Base-by-base conservation (phyloP, 2,888 invertebrate genomes). In the Buathra laborator region DNA sequence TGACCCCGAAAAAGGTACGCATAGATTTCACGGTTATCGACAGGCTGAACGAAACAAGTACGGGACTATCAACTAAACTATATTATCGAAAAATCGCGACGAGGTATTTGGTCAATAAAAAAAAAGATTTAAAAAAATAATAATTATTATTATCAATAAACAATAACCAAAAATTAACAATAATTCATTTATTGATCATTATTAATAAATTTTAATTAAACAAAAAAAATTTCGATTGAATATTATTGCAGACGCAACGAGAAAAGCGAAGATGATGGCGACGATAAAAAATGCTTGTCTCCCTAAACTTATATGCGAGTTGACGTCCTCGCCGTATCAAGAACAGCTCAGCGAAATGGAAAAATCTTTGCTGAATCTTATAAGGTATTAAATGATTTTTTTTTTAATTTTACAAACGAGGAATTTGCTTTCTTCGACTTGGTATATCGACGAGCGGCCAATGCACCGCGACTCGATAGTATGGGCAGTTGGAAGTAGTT, bases 301-400 rank as follows among this genome's bases (percentile, higher is more conserved):
- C 77, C 96, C 96, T 4, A 96, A 96, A 93, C 93, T 96, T 86
- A 96, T 96, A 82, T 96, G 96, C 91, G 96, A 96, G 92, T 92
- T 96, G 89, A 96, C 96, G 85, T 96, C 96, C 16, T 95, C 95
- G 24, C 94, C 95, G 24, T 94, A 95, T 88, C 95, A 95, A 87
- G 95, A 95, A 83, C 95, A 95, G 87, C 92, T 96, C 70, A 95
- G 95, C 48, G 95, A 95, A 79, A 95, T 96, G 87, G 96, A 96
- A 91, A 95, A 95, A 89, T 95, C 95, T 6, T 93, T 96, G 46
- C 93, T 96, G 78, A 94, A 95, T 86, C 93, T 96, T 80, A 95
- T 96, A 87, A 95, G 95, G 96, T 96, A 94, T 67, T 67, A 3
- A 51, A 67, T 14, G 19, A 37, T 14, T 64, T 32, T 62, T 9